Evolutionary conservation across 2,797 vertebrate species (phyloP).

Genomic region (Falco biarmicus): DNA sequence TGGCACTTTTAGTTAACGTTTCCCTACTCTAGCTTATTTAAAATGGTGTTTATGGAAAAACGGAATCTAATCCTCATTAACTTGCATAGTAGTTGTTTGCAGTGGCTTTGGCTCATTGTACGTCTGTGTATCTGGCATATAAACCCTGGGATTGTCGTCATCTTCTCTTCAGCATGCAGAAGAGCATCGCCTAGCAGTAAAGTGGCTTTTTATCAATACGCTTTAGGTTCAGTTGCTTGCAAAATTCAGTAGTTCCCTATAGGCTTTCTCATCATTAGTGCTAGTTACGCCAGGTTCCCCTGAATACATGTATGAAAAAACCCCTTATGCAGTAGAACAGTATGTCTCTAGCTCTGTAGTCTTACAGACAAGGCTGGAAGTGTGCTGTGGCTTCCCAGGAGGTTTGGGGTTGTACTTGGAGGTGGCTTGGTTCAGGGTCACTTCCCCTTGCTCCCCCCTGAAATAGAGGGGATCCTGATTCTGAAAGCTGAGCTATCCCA

Average conservation of each 20-base stretch:
- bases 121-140: slow-evolving; percentile 11
- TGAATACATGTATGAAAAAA: not conserved
- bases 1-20: slow-evolving; percentile 3
- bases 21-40: not conserved
- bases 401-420: not conserved
- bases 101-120: slow-evolving; percentile 11
- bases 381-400: not conserved
- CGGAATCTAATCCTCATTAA: slow-evolving; percentile 29
- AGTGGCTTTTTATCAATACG: not conserved
- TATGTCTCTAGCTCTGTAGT: not conserved
- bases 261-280: slow-evolving; percentile 53
- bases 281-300: slow-evolving; percentile 32
- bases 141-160: not conserved
- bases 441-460: not conserved
- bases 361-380: not conserved
- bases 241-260: slow-evolving; percentile 30
- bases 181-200: not conserved
- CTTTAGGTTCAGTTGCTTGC: slow-evolving; percentile 34
- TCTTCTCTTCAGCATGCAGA: slow-evolving; percentile 38
- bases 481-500: not conserved
- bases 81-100: slow-evolving; percentile 1
- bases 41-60: slow-evolving; percentile 15
- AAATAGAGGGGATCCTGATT: not conserved
- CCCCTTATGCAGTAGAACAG: not conserved
- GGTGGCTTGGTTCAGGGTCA: not conserved